Evolutionary conservation across 2,113 vertebrate genomes (phyloP).

Genomic region (Hiodon tergisus): DNA sequence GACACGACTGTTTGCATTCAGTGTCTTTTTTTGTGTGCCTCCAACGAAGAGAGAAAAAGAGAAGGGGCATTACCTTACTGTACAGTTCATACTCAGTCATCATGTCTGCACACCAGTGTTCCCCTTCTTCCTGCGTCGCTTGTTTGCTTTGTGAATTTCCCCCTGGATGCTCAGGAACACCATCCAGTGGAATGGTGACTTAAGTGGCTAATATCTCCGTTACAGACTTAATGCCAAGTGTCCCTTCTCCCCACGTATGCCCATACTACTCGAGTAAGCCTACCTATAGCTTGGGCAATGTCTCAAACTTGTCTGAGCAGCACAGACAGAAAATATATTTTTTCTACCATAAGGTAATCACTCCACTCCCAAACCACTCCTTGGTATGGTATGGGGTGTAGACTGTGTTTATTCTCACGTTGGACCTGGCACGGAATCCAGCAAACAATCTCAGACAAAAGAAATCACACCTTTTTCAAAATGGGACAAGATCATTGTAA

Average conservation of each 20-base stretch:
- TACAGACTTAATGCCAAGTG: neutral
- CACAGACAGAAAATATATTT: constrained; percentile 18
- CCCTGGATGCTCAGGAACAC: neutral
- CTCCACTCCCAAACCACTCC: constrained; percentile 62
- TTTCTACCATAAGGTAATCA: constrained; percentile 34
- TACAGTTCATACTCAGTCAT: constrained; percentile 45
- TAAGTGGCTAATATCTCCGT: neutral
- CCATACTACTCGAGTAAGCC: neutral
- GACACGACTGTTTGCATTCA: too few species aligned
- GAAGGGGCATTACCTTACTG: constrained; percentile 36
- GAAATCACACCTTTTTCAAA: neutral
- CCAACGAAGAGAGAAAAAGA: neutral
- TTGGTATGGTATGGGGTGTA: constrained; percentile 57
- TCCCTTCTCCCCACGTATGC: neutral
- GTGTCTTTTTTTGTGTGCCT: neutral
- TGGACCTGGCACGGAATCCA: constrained; percentile 1
- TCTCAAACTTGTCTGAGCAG: constrained; percentile 46
- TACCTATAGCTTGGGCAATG: constrained; percentile 23
- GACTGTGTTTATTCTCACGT: constrained; percentile 33
- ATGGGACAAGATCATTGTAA: too few species aligned
- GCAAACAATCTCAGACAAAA: constrained; percentile 17
- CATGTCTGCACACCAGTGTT: constrained; percentile 24
- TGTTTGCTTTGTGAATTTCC: neutral
- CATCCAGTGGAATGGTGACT: neutral
- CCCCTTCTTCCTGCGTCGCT: neutral